Base-by-base conservation (phyloP, 2,113 vertebrate species). In the Cnemophilus loriae region DNA sequence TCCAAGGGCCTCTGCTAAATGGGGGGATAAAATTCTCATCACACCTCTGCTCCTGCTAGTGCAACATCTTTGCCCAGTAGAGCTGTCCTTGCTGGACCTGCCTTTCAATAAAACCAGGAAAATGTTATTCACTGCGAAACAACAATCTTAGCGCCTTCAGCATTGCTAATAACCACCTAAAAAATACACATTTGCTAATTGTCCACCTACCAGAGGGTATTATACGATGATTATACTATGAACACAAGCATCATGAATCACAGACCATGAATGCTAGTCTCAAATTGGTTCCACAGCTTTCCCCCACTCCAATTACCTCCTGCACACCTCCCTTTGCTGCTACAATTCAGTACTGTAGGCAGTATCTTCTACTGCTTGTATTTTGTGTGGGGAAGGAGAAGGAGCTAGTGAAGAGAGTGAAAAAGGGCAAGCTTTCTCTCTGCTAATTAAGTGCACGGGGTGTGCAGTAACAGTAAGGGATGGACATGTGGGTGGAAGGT, bases 391-490 rank as follows among this genome's bases (percentile, higher is more conserved):
- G n/a, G n/a, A 71, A 75, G 35, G 21, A 65, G 22, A 53, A 80
- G 35, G 16, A 56, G 49, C 17, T 12, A n/a, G 44, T 2, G 23
- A 37, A 65, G 13, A 18, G 6, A 61, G 78, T 4, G 30, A 24
- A 77, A 75, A 55, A 94, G 74, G 67, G 35, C 53, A 77, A 80
- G 64, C 44, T 55, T 73, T 53, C 42, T 59, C 71, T 46, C n/a
- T 0, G 0, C 41, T 84, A 84, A 85, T 63, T 23, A 73, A 91
- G 53, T 4, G 55, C 9, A 4, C 0, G 0, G 37, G 68, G 74
- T 76, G 55, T 76, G 67, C 55, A 57, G 67, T 46, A 87, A 75
- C 1, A 5, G 57, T 76, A 67, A 91, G 50, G 70, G 91, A 75
- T 26, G 78, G 82, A 65, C 70, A 68, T n/a, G 87, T 80, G 83